Evolutionary conservation across 1,140 invertebrate species (phyloP).

Genomic region (Chionoecetes opilio): DNA sequence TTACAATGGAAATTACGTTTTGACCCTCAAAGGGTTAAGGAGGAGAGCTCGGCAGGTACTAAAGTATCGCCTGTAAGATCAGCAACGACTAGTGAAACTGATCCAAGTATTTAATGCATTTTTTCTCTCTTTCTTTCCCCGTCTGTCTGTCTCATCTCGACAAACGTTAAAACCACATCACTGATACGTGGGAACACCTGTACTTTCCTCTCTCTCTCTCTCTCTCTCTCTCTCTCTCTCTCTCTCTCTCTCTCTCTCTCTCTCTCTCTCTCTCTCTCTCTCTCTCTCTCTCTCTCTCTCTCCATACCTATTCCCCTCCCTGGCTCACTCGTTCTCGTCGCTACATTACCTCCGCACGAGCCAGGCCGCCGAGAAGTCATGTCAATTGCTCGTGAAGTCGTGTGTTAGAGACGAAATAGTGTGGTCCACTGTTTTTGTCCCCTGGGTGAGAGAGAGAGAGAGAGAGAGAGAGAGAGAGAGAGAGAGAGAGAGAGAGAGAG

Average conservation of each 20-base stretch:
- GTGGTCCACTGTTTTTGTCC: conserved; percentile 7
- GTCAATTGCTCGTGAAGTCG: conserved; percentile 27
- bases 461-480: too few relatives aligned
- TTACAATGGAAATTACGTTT: too few relatives aligned
- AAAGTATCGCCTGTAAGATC: too few relatives aligned
- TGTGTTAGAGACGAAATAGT: conserved; percentile 29
- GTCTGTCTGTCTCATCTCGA: too few relatives aligned
- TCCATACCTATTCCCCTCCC: background rate
- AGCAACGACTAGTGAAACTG: too few relatives aligned
- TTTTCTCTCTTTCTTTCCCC: too few relatives aligned
- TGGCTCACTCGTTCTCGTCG: background rate
- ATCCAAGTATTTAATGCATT: too few relatives aligned
- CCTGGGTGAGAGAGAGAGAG: background rate
- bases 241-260: background rate
- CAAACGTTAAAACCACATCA: background rate
- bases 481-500: conserved; percentile 17
- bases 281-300: conserved; percentile 27
- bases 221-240: background rate
- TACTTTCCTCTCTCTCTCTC: background rate
- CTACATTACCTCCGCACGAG: conserved; percentile 1
- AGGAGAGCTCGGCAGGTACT: too few relatives aligned
- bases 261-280: conserved; percentile 17
- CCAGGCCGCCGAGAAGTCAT: background rate
- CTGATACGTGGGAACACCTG: background rate
- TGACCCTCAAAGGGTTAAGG: too few relatives aligned